phyloP scores from a whole-genome alignment of 2,113 vertebrate genomes.

The Balaenoptera acutorostrata region DNA sequence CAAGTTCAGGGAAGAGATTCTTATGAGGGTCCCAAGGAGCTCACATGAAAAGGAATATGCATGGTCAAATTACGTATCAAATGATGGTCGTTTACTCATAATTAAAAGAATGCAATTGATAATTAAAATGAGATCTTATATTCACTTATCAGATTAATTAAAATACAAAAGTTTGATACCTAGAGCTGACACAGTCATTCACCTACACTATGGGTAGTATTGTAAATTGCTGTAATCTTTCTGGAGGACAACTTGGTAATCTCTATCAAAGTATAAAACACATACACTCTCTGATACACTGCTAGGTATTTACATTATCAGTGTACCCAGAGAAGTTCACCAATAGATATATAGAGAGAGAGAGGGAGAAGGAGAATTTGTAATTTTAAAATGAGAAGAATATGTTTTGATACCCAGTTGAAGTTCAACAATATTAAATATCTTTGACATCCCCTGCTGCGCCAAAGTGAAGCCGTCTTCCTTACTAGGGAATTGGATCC shows the following conservation, averaged over 20 bases:
- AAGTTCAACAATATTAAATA: neutral
- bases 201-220: neutral
- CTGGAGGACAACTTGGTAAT: neutral
- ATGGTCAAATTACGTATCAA: neutral
- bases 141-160: neutral
- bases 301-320: neutral
- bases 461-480: neutral
- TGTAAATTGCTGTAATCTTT: neutral
- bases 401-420: neutral
- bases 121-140: slow-evolving; percentile 9
- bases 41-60: neutral
- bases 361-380: neutral
- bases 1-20: neutral
- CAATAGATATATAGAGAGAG: neutral
- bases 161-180: neutral
- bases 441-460: neutral
- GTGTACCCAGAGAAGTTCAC: neutral
- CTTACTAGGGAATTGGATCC: neutral
- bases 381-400: neutral
- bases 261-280: neutral
- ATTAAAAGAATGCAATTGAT: neutral
- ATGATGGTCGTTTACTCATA: neutral
- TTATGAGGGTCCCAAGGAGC: neutral
- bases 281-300: neutral
- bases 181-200: neutral